These are phyloP conservation scores for crab-eating macaque (Macaca fascicularis) DNA, from an alignment of 2,113 vertebrate genomes.

Conservation along the genomic window DNA sequence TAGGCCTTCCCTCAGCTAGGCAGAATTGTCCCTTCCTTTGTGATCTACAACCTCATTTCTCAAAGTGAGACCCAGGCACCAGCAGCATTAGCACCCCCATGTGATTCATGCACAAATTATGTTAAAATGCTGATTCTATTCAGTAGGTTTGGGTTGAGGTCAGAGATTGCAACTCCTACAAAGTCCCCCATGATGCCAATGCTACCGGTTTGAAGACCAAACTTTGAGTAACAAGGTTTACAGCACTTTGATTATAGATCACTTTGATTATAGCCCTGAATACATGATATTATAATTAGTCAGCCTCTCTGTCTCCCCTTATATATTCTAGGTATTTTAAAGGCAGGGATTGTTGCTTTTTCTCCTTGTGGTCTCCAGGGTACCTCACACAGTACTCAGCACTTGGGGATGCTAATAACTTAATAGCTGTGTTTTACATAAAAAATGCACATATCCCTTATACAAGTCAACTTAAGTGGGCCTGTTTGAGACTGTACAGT, in stretches of 20 bases:
- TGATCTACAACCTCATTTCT: background rate
- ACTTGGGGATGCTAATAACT: background rate
- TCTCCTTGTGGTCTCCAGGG: background rate
- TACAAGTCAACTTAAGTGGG: background rate
- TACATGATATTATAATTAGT: background rate
- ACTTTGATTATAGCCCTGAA: background rate
- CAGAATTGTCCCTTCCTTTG: background rate
- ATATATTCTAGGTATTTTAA: conserved; percentile 1
- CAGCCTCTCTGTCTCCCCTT: background rate
- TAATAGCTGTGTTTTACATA: conserved; percentile 1
- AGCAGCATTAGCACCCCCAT: background rate
- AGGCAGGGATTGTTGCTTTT: background rate
- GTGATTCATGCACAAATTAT: background rate
- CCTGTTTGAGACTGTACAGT: conserved; percentile 72
- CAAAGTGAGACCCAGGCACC: background rate
- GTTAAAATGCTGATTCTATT: conserved; percentile 16
- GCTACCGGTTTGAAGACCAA: background rate
- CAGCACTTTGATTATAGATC: background rate
- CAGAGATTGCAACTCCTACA: background rate
- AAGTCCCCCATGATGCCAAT: background rate
- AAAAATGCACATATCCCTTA: background rate
- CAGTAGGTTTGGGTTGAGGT: background rate
- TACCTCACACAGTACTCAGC: background rate
- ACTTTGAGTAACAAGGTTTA: background rate
- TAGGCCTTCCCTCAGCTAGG: background rate